Conservation (phyloP, 2,797 vertebrate species). For the Pterois miles region DNA sequence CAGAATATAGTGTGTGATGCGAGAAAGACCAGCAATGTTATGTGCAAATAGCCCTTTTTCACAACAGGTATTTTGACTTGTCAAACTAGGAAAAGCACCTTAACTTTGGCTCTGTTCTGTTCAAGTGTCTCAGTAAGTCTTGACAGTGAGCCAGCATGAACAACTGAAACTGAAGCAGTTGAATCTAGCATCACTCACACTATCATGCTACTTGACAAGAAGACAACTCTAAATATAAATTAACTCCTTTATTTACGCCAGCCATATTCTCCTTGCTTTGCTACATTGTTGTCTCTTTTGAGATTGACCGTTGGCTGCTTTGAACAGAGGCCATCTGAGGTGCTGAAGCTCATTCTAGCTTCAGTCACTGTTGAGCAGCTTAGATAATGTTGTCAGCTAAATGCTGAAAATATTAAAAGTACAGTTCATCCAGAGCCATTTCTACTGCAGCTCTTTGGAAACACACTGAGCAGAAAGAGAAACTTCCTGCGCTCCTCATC, state of each 20-base stretch:
- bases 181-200: not conserved
- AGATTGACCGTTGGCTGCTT: too few species aligned
- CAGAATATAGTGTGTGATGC: not conserved
- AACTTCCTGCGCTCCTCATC: slow-evolving; percentile 48
- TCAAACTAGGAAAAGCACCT: not conserved
- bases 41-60: not conserved
- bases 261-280: too few species aligned
- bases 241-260: too few species aligned
- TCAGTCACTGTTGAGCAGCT: not conserved
- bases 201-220: not conserved
- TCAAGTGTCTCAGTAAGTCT: not conserved
- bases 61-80: not conserved
- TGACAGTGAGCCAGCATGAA: not conserved
- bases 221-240: too few species aligned
- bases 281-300: not conserved
- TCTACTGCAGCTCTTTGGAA: slow-evolving; percentile 8
- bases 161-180: not conserved
- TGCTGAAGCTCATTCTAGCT: not conserved
- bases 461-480: slow-evolving; percentile 33
- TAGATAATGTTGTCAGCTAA: slow-evolving; percentile 5
- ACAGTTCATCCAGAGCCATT: not conserved
- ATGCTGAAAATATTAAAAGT: slow-evolving; percentile 17
- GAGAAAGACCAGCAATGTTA: not conserved
- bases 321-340: not conserved
- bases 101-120: not conserved